Conservation (phyloP, 2,113 vertebrate species). For the Puma concolor region DNA sequence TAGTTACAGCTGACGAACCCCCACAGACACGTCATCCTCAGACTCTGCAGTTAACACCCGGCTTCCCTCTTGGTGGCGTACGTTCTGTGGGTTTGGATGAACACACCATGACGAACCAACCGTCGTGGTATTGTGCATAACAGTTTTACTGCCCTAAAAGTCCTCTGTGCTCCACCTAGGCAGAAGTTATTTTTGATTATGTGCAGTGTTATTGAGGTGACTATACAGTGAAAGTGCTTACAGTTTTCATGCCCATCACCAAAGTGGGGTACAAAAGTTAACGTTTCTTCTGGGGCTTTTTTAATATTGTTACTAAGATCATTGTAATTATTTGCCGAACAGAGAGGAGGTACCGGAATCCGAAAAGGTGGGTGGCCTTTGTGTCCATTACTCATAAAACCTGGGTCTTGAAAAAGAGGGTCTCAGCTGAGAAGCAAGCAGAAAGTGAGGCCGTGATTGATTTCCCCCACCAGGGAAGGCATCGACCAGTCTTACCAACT, state of each 20-base stretch:
- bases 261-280: not conserved
- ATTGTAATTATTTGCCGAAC: not conserved
- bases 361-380: not conserved
- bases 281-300: not conserved
- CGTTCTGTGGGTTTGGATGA: not conserved
- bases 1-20: not conserved
- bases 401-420: not conserved
- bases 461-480: conserved; percentile 89
- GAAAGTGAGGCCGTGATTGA: not conserved
- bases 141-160: not conserved
- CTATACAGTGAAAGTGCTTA: not conserved
- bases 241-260: not conserved
- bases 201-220: not conserved
- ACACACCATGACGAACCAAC: accelerated
- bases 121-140: not conserved
- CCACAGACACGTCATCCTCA: accelerated
- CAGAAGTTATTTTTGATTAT: not conserved
- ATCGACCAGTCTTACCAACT: conserved; percentile 98
- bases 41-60: accelerated
- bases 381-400: not conserved
- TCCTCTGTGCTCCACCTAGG: not conserved
- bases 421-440: not conserved
- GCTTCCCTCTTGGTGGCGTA: not conserved
- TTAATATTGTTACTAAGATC: not conserved
- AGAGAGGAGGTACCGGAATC: not conserved